These are phyloP conservation scores for Megaceryle alcyon DNA, from an alignment of 2,797 vertebrate species.

Conservation along the genomic window DNA sequence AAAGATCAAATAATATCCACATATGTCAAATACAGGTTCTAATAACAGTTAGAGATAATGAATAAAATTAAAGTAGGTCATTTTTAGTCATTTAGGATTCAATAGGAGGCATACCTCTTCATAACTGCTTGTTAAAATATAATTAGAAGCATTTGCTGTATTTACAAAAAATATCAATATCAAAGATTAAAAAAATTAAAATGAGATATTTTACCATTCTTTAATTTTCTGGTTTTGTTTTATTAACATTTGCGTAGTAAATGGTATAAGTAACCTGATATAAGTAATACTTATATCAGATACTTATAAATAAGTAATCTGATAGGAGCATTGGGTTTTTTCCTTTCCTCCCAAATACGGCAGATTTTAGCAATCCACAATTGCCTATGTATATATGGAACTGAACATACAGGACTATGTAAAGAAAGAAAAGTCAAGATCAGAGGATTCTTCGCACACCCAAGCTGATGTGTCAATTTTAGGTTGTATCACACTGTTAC, in stretches of 20 bases:
- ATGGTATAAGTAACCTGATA: not conserved
- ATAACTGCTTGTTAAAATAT: constrained; percentile 76
- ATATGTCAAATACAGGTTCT: constrained; percentile 83
- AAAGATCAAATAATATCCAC: constrained; percentile 86
- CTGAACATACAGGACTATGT: not conserved
- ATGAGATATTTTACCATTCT: constrained; percentile 42
- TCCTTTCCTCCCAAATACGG: not conserved
- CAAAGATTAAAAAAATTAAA: constrained; percentile 65
- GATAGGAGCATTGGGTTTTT: not conserved
- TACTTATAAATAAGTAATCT: not conserved
- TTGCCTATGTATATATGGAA: not conserved
- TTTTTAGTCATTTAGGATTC: constrained; percentile 81
- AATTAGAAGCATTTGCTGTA: constrained; percentile 75
- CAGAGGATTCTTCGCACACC: not conserved
- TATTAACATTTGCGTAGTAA: constrained; percentile 58
- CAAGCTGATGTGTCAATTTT: not conserved
- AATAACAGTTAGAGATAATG: constrained; percentile 83
- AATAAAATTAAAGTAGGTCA: constrained; percentile 84
- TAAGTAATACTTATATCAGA: not conserved
- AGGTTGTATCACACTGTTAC: not conserved
- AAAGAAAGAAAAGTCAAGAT: not conserved
- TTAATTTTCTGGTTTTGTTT: constrained; percentile 66
- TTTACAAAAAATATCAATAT: constrained; percentile 64
- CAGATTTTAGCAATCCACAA: not conserved
- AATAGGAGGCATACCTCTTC: constrained; percentile 68